Conservation (phyloP, 2,113 vertebrate species). For the Ceyx melanurus region DNA sequence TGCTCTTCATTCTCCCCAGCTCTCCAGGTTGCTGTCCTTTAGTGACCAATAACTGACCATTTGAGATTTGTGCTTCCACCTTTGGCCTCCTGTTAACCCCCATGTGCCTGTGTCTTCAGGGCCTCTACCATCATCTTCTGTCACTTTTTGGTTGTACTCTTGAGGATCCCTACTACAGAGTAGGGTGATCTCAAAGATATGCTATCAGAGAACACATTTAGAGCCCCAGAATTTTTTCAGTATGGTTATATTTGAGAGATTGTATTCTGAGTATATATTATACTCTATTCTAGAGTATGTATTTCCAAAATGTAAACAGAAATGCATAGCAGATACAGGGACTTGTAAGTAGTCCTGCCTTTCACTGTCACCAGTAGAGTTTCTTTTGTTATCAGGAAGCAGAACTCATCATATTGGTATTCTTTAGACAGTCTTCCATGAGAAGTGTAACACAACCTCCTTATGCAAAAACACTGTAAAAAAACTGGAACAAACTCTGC, state of each 20-base stretch:
- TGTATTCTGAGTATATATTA: background rate
- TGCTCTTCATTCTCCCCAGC: background rate
- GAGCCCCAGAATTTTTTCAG: background rate
- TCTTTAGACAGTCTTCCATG: background rate
- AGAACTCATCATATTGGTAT: background rate
- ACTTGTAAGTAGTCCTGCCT: background rate
- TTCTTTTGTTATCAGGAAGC: background rate
- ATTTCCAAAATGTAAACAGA: background rate
- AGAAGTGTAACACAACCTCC: background rate
- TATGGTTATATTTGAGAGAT: background rate
- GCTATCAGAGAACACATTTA: rapidly evolving
- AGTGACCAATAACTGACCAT: no score
- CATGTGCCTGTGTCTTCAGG: background rate
- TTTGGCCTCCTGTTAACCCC: background rate
- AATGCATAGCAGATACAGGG: background rate
- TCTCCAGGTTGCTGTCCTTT: background rate
- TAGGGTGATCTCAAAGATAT: background rate
- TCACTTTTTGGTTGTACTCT: background rate
- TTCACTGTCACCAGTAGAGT: background rate
- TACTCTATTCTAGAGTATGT: background rate
- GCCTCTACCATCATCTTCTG: background rate
- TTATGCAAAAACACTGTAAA: slow-evolving; percentile 8
- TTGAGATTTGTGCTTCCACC: background rate
- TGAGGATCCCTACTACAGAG: background rate
- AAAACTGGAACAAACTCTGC: slow-evolving; percentile 6